A percentile compares a stretch with the other conserved stretches of the same genome.
phyloP scores from a whole-genome alignment of 2,888 invertebrate species.

The Hirtodrosophila cameraria region DNA sequence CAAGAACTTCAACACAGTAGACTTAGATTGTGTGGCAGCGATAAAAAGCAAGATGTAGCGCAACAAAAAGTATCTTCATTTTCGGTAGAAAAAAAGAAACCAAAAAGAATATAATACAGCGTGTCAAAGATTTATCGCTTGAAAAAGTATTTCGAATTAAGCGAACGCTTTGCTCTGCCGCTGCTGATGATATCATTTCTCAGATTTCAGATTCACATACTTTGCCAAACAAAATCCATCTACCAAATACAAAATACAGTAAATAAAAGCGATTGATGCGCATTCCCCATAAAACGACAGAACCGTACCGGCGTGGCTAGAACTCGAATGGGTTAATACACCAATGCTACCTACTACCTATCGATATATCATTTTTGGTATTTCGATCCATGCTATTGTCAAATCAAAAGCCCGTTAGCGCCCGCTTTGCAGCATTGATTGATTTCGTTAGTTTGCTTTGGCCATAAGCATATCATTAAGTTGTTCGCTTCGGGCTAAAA shows the following conservation, averaged over 20 bases:
- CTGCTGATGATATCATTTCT: constrained; percentile 57
- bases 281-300: constrained; percentile 7
- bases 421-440: constrained; percentile 52
- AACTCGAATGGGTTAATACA: constrained; percentile 17
- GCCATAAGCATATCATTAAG: constrained; percentile 48
- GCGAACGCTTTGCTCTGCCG: constrained; percentile 23
- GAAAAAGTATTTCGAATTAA: constrained; percentile 60
- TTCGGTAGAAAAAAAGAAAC: constrained; percentile 4
- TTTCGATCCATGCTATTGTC: constrained; percentile 45
- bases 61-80: constrained; percentile 51
- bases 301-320: constrained; percentile 12
- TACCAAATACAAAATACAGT: not conserved
- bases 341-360: constrained; percentile 10
- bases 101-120: constrained; percentile 28
- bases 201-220: constrained; percentile 32
- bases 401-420: constrained; percentile 64
- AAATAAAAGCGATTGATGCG: constrained; percentile 17
- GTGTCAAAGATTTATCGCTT: constrained; percentile 66
- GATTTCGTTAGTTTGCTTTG: constrained; percentile 52
- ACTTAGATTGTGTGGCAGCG: constrained; percentile 45
- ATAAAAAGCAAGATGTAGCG: constrained; percentile 36
- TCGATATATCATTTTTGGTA: constrained; percentile 43
- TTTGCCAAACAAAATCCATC: constrained; percentile 8
- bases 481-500: constrained; percentile 29
- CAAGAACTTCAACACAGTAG: constrained; percentile 35